Percentiles rank a stretch among this genome's conserved stretches.
These are phyloP conservation scores for Metopia argyrocephala DNA, from an alignment of 2,888 invertebrate genomes.

Conservation along the genomic window DNA sequence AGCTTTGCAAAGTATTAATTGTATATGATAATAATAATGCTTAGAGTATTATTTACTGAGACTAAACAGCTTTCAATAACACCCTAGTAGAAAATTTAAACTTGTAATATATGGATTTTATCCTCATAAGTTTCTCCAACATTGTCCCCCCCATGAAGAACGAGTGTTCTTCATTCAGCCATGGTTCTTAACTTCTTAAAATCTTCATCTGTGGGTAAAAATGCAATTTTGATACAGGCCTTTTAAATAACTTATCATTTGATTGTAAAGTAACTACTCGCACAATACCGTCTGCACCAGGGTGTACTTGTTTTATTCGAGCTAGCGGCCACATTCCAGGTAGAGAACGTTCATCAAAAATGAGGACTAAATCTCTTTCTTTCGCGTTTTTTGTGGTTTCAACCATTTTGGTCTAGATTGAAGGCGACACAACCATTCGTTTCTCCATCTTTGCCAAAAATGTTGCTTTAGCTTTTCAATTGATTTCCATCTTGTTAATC, in stretches of 20 bases:
- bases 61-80: no score
- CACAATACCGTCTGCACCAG: constrained; percentile 46
- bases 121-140: no score
- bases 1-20: no score
- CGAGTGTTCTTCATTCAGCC: constrained; percentile 39
- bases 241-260: constrained; percentile 38
- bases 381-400: constrained; percentile 34
- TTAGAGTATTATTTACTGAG: no score
- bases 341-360: constrained; percentile 38
- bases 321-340: constrained; percentile 48
- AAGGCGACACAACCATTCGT: constrained; percentile 35
- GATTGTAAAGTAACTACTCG: constrained; percentile 38
- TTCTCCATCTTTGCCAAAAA: constrained; percentile 57
- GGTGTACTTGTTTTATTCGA: constrained; percentile 45
- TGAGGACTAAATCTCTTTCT: constrained; percentile 46
- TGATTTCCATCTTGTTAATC: constrained; percentile 20
- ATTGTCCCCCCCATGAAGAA: constrained; percentile 27
- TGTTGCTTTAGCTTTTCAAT: constrained; percentile 48
- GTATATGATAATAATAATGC: no score
- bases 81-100: no score
- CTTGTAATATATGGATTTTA: no score
- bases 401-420: constrained; percentile 40
- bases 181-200: not conserved
- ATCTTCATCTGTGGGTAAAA: constrained; percentile 37
- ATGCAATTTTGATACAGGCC: constrained; percentile 49